Evolutionary conservation across 2,888 invertebrate species (phyloP).

Genomic region (Aproaerema taeniolella): DNA sequence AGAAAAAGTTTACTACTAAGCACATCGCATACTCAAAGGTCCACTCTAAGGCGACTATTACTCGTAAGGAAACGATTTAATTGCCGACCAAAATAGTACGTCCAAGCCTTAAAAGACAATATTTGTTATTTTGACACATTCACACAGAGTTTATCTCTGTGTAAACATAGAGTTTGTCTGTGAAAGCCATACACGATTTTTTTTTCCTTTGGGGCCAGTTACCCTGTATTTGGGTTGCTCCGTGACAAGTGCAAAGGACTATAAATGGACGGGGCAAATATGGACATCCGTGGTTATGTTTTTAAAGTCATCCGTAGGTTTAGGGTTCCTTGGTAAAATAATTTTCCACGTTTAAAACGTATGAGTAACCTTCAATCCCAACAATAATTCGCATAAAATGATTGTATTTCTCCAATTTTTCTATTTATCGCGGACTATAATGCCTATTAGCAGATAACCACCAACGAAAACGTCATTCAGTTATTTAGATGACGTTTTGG

Average conservation of each 20-base stretch:
- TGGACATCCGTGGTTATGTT: conserved; percentile 55
- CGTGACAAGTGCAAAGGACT: conserved; percentile 72
- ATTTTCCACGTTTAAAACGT: no score
- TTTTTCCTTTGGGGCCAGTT: conserved; percentile 49
- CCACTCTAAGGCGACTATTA: no score
- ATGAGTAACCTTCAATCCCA: no score
- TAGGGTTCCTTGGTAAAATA: no score
- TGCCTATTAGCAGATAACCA: no score
- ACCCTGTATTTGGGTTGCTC: conserved; percentile 66
- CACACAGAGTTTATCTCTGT: conserved; percentile 71
- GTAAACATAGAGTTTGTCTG: conserved; percentile 69
- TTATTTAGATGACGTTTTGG: no score
- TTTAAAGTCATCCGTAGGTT: conserved; percentile 34
- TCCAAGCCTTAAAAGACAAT: conserved; percentile 57
- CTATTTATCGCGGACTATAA: no score
- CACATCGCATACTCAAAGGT: no score
- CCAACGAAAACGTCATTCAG: no score
- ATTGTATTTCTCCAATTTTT: no score
- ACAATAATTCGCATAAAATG: no score
- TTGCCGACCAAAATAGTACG: conserved; percentile 46
- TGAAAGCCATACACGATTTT: conserved; percentile 67
- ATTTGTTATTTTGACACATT: conserved; percentile 77
- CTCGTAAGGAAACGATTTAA: conserved; percentile 42
- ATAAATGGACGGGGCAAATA: conserved; percentile 61
- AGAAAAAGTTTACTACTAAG: no score